Evolutionary conservation across 1,140 invertebrate genomes (phyloP), one percentile per base, ranked within the genome.

Genomic region (Sycophaga agraensis): DNA sequence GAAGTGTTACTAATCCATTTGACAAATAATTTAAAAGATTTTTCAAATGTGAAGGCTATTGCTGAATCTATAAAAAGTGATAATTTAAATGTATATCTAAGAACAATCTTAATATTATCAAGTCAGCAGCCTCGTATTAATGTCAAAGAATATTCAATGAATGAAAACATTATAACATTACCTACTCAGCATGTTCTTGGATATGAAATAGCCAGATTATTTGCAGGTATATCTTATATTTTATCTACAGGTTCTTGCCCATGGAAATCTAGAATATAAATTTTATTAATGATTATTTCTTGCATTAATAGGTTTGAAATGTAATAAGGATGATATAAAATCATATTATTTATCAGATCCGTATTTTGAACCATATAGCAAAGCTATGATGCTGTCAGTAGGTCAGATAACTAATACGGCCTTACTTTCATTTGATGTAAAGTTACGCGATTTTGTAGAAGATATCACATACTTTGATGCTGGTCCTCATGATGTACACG

Each of bases 381-480:
- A 80, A 65, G 66, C 67, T 24, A 76, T 80, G 74, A 72, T 68
- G 19, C 17, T 79, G 19, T 80, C 79, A 16, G 65, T 79, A 0
- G 76, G 75, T 0, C 72, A 72, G 22, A 73, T 78, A 28, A 78
- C 75, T 4, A 69, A 72, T 14, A 72, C 61, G 0, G 74, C 76
- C n/a, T 40, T 81, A 0, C 46, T 80, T 19, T 79, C 74, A 0
- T 66, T 80, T 26, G 73, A 80, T 35, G 64, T 80, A 2, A 77
- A 77, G 50, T 59, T 81, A 17, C 48, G 64, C 24, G 75, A 80
- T 42, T 78, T 81, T 31, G 51, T 81, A 4, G 77, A 79, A 42
- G 76, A 79, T 53, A 61, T 81, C 5, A 81, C 74, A 3, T 80
- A 81, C 51, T 80, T 79, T 53, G 77, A 80, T n/a, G 68, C 61